Evolutionary conservation across 2,797 vertebrate species (phyloP), one percentile per base, ranked within the genome.

Genomic region (Eurystomus glaucurus): DNA sequence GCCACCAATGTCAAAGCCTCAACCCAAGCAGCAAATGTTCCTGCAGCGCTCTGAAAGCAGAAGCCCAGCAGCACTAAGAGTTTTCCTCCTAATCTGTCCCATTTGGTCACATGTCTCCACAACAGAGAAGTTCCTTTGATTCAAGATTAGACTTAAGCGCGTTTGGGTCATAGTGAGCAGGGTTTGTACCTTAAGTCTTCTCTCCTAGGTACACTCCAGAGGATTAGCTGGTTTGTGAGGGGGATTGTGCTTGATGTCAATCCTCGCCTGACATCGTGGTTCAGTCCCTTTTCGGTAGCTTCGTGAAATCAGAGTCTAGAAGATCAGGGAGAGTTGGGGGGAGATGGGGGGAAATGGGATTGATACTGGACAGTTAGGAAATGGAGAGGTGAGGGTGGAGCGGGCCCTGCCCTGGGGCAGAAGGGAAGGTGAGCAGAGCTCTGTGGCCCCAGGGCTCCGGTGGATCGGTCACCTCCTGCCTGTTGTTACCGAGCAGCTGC

Each of bases 71-170:
- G 39, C 33, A 17, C 43, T 15, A 25, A 21, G 79, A 81, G 45
- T 86, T 88, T 85, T 82, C 68, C 39, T 83, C 18, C 3, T 84
- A 70, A 51, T 75, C 85, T 28, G 16, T 35, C 88, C 80, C 2
- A 0, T 45, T 55, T 25, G 37, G 37, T 96, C 86, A 72, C 3
- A 0, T 93, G 85, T 41, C 15, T 51, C 55, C 54, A 50, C 75
- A 71, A 28, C 9, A 75, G 41, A 80, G 87, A 88, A 85, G 66
- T 84, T 91, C 31, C 62, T 95, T 79, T 92, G 88, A 93, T 72
- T 94, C 66, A 21, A 65, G 94, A 88, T 94, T 55, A 90, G 66
- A 12, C 35, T 84, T 68, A 14, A 1, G 3, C 6, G 3, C 31
- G 65, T 84, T 82, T 81, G 91, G 85, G 83, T 93, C 61, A 28